Base-by-base conservation (phyloP, 2,113 vertebrate genomes). In the Brienomyrus longianalis region DNA sequence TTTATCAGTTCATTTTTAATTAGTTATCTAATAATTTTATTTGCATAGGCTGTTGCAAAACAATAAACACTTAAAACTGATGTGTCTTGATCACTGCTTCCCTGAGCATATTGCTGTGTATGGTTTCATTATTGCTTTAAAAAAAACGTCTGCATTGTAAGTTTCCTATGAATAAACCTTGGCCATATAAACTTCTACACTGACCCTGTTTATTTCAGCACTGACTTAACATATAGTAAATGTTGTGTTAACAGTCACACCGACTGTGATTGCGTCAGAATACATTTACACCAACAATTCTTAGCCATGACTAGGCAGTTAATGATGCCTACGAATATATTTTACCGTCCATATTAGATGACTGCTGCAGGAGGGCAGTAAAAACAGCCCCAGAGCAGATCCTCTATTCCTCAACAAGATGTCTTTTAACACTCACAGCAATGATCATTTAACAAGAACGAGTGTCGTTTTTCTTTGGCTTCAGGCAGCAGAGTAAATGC, bases 381-480 rank as follows among this genome's bases (percentile, higher is more conserved):
- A 88, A 93, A 92, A 93, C 92, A 74, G 91, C 88, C 94, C 50
- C 74, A 43, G 88, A 89, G 88, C 88, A 89, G 91, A 90, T 70
- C 93, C 92, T 93, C 93, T 92, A 92, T 95, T 95, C 95, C 94
- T 94, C 94, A 95, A 94, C 93, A 96, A 96, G 95, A 95, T 95
- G 95, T 96, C 95, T 97, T 96, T 97, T 96, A 97, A 95, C 95
- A 95, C 97, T 96, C 93, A 91, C 93, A 91, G 95, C 88, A 92
- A 35, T 93, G 94, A 95, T 95, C 94, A 96, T 96, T 97, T 96
- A 97, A 96, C 95, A 96, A 96, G 94, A 92, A 92, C 95, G 94
- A 95, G 93, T 90, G 94, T 95, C 95, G 86, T 93, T 95, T 95
- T 93, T 94, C 91, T 91, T 89, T 88, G 54, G 66, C 91, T 92